Conservation (phyloP, 2,888 invertebrate genomes). For the Perdita meconis region DNA sequence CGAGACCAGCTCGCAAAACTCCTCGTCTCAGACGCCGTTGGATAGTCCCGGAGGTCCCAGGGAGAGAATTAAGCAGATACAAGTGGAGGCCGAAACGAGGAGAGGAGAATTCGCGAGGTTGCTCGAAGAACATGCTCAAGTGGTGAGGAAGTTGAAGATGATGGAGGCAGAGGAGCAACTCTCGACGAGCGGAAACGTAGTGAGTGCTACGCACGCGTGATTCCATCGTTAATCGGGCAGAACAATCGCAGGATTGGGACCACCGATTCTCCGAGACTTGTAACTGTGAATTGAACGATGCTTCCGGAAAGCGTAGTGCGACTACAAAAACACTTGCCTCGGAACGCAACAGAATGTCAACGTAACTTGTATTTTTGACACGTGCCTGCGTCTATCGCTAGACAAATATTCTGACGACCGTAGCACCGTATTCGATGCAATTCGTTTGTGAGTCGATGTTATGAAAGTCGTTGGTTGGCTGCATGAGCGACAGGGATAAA, state of each 20-base stretch:
- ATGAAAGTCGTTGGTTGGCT: background rate
- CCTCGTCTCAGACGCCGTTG: conserved; percentile 75
- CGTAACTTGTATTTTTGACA: no score
- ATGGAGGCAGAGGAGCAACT: conserved; percentile 82
- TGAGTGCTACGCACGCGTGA: conserved; percentile 78
- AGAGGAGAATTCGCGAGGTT: conserved; percentile 83
- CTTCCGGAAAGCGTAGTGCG: background rate
- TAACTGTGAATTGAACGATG: background rate
- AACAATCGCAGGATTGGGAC: conserved; percentile 57
- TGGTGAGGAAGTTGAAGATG: conserved; percentile 83
- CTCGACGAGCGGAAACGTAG: conserved; percentile 68
- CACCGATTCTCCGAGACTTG: conserved; percentile 40
- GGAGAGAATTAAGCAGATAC: conserved; percentile 79
- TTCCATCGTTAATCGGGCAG: conserved; percentile 49
- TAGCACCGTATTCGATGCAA: background rate
- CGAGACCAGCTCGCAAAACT: conserved; percentile 73
- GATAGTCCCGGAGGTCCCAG: conserved; percentile 77
- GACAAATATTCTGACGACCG: background rate
- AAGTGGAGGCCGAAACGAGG: conserved; percentile 83
- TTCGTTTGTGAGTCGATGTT: background rate
- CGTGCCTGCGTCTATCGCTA: background rate
- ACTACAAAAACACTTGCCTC: background rate
- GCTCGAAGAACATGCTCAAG: conserved; percentile 84
- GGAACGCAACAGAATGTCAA: background rate
- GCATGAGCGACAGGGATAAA: background rate